phyloP scores from a whole-genome alignment of 2,888 invertebrate species.

The Leptopilina myrica region DNA sequence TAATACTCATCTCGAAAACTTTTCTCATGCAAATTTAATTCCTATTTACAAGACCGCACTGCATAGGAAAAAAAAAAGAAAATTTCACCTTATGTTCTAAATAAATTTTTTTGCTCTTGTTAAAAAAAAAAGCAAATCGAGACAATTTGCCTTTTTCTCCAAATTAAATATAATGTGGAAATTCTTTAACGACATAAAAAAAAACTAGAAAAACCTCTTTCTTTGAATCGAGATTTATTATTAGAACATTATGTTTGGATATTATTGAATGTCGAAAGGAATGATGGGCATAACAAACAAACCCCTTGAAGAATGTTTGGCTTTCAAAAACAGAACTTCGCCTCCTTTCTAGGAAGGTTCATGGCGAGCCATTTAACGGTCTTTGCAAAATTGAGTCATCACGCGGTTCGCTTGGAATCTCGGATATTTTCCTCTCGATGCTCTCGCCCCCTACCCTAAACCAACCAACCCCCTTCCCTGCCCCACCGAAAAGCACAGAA shows the following conservation, averaged over 20 bases:
- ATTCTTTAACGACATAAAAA: too few relatives aligned
- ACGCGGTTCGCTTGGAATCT: constrained; percentile 76
- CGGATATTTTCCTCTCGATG: constrained; percentile 75
- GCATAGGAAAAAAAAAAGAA: not conserved
- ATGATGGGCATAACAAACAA: constrained; percentile 40
- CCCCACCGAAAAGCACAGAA: constrained; percentile 11
- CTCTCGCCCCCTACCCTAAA: constrained; percentile 7
- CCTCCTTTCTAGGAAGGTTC: constrained; percentile 62
- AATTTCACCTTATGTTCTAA: not conserved
- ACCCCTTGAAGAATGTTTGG: constrained; percentile 71
- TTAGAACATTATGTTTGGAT: too few relatives aligned
- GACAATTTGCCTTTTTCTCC: too few relatives aligned
- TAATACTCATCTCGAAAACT: not conserved
- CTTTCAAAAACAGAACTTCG: constrained; percentile 72
- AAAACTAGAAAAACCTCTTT: too few relatives aligned
- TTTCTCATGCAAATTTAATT: constrained; percentile 22
- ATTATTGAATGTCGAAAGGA: too few relatives aligned
- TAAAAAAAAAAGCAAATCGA: not conserved
- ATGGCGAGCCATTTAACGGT: constrained; percentile 75
- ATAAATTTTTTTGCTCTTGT: too few relatives aligned
- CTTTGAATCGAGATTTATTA: too few relatives aligned
- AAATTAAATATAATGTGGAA: too few relatives aligned
- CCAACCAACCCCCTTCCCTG: not conserved
- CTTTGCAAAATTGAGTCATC: constrained; percentile 76
- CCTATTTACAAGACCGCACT: not conserved